Base-by-base conservation (phyloP, 2,113 vertebrate species). In the Phylloscopus trochiloides region DNA sequence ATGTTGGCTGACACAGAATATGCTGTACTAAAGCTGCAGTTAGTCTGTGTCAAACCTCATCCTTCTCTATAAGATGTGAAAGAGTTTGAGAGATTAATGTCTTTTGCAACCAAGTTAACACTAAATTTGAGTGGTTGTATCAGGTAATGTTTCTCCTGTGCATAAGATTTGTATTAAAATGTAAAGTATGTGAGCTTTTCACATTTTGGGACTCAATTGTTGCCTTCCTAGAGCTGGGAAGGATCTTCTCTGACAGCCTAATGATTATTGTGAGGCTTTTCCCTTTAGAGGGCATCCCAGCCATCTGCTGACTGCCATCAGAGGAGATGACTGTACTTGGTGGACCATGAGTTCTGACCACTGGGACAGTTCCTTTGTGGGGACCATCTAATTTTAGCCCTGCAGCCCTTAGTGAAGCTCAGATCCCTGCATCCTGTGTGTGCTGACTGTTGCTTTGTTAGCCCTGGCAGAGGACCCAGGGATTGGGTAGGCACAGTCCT, bases 131-230 rank as follows among this genome's bases (percentile, higher is more conserved):
- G 24, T 75, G 17, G 26, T 15, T 52, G 4, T 79, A 45, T 51
- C 29, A 47, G n/a, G n/a, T 11, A 32, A 21, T 18, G 2, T 51
- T 88, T 22, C 36, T 72, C 9, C n/a, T 31, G 22, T 45, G 36
- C 26, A 3, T 86, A 52, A 52, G 21, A 31, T 20, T 43, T 40
- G 7, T 50, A 63, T 72, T 90, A 48, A 73, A 68, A 73, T 61
- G 40, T 76, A 5, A 85, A 88, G 16, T 40, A 10, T 21, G 7
- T 63, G 15, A 68, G 36, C 2, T n/a, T 55, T 93, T 68, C 52
- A 32, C 0, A 1, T 68, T 86, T 31, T 67, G 36, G n/a, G 36
- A 38, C 2, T 26, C 7, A 20, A 0, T 47, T 34, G 32, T 54
- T 70, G 31, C 40, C n/a, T 86, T 88, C 31, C 52, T 72, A 72